Conservation (phyloP, 2,888 invertebrate species). For the Nomada fucata region DNA sequence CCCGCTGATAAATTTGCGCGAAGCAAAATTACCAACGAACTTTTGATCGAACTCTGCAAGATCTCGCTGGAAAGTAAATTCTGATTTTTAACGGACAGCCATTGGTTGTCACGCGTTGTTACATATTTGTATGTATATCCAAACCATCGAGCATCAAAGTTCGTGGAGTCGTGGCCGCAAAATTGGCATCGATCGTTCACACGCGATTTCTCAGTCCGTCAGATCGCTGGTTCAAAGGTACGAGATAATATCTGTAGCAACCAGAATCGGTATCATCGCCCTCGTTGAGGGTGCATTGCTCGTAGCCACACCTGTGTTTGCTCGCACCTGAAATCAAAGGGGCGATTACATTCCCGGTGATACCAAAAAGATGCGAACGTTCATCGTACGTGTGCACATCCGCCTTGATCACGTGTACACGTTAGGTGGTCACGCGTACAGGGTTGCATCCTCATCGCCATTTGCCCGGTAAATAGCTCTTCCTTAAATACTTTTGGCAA, state of each 20-base stretch:
- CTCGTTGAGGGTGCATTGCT: conserved; percentile 26
- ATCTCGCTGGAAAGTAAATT: no score
- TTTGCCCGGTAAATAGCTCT: conserved; percentile 20
- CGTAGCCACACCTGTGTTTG: conserved; percentile 81
- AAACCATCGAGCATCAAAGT: neutral
- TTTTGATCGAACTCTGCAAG: no score
- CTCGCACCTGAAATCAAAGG: conserved; percentile 81
- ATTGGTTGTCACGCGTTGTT: no score
- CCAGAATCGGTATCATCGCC: conserved; percentile 19
- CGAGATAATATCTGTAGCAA: conserved; percentile 22
- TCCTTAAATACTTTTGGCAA: conserved; percentile 52
- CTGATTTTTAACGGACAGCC: no score
- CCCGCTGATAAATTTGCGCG: no score
- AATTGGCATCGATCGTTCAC: conserved; percentile 8
- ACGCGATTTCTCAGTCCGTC: conserved; percentile 14
- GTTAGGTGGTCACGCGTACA: conserved; percentile 23
- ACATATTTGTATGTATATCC: no score
- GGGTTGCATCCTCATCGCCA: conserved; percentile 7
- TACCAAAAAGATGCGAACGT: conserved; percentile 34
- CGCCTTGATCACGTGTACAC: conserved; percentile 47
- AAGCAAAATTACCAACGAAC: no score
- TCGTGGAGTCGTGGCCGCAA: neutral
- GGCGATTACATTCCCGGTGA: conserved; percentile 52
- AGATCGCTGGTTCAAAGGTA: conserved; percentile 6
- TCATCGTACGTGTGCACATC: conserved; percentile 23